A percentile compares a stretch with the other conserved stretches of the same genome.
Conservation (phyloP, 2,888 invertebrate species). For the Andrena haemorrhoa region DNA sequence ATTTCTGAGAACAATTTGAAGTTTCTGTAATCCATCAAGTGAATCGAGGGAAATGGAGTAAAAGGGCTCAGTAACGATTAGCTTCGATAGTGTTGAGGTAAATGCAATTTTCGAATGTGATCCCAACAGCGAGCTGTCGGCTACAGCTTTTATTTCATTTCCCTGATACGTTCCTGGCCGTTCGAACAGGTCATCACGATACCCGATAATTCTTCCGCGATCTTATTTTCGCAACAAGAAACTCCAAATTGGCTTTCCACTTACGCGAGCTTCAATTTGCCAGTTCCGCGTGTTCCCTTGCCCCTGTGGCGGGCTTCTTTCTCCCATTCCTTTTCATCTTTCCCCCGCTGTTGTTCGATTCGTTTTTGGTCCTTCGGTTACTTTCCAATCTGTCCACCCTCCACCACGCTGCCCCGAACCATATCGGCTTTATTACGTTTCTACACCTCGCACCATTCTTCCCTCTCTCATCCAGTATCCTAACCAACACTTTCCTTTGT, state of each 20-base stretch:
- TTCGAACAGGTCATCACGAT: constrained; percentile 33
- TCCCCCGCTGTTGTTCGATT: constrained; percentile 40
- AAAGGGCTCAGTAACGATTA: constrained; percentile 2
- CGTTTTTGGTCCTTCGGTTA: constrained; percentile 57
- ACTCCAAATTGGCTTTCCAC: constrained; percentile 69
- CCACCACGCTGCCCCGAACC: constrained; percentile 27
- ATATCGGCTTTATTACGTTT: constrained; percentile 70
- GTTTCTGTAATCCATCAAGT: background rate
- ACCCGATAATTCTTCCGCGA: constrained; percentile 61
- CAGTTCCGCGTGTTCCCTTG: constrained; percentile 32
- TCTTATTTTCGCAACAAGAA: constrained; percentile 68
- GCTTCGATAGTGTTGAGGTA: background rate
- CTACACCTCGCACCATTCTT: constrained; percentile 46
- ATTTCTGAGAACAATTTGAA: background rate
- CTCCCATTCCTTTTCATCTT: constrained; percentile 53
- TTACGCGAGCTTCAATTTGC: constrained; percentile 68
- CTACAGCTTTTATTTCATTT: constrained; percentile 32
- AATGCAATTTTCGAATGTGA: background rate
- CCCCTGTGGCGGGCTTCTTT: constrained; percentile 9
- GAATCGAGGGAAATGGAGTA: background rate
- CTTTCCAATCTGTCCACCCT: constrained; percentile 65
- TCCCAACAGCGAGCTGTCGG: background rate
- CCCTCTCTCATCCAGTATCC: background rate
- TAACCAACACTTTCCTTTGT: constrained; percentile 38
- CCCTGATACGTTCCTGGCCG: constrained; percentile 1